Evolutionary conservation across 92 coral and sea anemone species (phyloP).

Genomic region (Pocillopora meandrina): DNA sequence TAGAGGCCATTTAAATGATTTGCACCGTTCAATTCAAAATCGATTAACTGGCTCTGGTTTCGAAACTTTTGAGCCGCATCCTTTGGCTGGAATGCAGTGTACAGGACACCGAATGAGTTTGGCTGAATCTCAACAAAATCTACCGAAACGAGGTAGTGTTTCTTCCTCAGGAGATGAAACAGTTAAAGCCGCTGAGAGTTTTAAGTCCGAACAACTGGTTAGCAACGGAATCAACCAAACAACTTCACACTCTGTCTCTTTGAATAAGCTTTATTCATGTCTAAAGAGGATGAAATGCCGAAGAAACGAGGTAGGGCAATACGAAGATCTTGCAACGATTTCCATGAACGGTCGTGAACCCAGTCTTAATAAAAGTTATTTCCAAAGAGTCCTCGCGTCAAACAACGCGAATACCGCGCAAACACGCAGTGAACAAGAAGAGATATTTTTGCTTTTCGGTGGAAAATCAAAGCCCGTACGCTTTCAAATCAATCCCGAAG

Average conservation of each 20-base stretch:
- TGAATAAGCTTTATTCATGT: constrained; percentile 81
- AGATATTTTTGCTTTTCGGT: constrained; percentile 73
- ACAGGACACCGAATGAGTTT: constrained; percentile 61
- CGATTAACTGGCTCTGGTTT: constrained; percentile 20
- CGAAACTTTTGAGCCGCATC: background rate
- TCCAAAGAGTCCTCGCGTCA: constrained; percentile 27
- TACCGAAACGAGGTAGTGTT: constrained; percentile 4
- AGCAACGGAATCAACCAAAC: constrained; percentile 45
- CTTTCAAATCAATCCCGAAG: constrained; percentile 64
- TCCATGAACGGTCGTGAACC: constrained; percentile 52
- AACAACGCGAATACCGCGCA: constrained; percentile 7
- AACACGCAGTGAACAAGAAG: constrained; percentile 45
- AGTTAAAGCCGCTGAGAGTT: background rate
- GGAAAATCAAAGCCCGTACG: constrained; percentile 88
- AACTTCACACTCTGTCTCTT: constrained; percentile 48
- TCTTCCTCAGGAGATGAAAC: constrained; percentile 26
- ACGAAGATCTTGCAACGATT: constrained; percentile 39
- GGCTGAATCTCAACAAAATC: constrained; percentile 25
- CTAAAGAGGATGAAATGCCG: constrained; percentile 75
- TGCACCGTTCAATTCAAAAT: constrained; percentile 37
- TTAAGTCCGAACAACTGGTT: constrained; percentile 31
- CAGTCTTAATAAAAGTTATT: constrained; percentile 34
- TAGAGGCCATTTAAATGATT: constrained; percentile 31
- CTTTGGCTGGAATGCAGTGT: constrained; percentile 55
- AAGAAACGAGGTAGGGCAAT: constrained; percentile 35